Evolutionary conservation across 2,797 vertebrate species (phyloP), one percentile per base, ranked within the genome.

Genomic region (Molossus molossus): DNA sequence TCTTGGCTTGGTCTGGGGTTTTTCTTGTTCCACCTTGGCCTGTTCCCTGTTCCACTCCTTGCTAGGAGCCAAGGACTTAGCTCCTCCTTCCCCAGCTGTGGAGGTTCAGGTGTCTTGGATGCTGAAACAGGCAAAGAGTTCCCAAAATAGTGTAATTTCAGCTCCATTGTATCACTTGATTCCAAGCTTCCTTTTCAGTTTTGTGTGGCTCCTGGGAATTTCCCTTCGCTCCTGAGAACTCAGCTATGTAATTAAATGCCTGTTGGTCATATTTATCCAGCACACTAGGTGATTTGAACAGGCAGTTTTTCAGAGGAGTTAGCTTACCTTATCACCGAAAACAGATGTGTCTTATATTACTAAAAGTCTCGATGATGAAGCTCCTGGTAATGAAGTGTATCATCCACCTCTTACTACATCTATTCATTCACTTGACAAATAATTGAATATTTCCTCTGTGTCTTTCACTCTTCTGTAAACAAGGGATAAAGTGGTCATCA

Each of bases 241-340:
- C 67, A 88, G 9, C 37, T 94, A 64, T 94, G 29, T 88, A 91
- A 92, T 95, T 94, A 82, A 77, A 77, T 87, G 81, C 55, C 5
- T 48, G 9, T 80, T 94, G 64, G 40, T 92, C 82, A 67, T 91
- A 86, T 92, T 90, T 95, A 94, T 84, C 62, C 29, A 84, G 48
- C 13, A 81, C 67, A 72, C 23, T 90, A 75, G 2, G n/a, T 91
- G 75, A 64, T 95, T 94, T 97, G 58, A 91, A 27, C 33, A 86
- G 53, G 58, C 65, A 23, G 15, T 60, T 96, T 90, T 90, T 81
- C 62, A 62, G n/a, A 89, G 76, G 9, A 84, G 72, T 87, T 89
- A 90, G 27, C 6, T n/a, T 97, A 55, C 72, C 70, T 94, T 94
- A 81, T 94, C 55, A 65, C 29, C 57, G 65, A 83, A 92, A 95